Evolutionary conservation across 2,888 invertebrate species (phyloP).

Genomic region (Chloroclystis v-ata): DNA sequence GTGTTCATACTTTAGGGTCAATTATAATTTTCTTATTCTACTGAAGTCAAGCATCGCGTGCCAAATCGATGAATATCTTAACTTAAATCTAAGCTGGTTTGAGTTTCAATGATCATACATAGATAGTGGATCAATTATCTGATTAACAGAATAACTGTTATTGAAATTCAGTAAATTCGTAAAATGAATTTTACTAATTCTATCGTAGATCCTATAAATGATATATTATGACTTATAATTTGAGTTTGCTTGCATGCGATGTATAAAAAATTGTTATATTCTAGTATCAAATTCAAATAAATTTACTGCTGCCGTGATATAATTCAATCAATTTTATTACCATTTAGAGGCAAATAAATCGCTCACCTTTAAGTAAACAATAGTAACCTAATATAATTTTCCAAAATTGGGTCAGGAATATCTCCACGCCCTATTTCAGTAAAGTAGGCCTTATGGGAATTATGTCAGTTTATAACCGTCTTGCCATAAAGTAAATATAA

Average conservation of each 20-base stretch:
- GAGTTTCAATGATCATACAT: conserved; percentile 18
- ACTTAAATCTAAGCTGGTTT: conserved; percentile 11
- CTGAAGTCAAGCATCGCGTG: neutral
- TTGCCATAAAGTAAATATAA: conserved; percentile 9
- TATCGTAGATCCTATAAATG: too few relatives aligned
- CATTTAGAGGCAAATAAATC: too few relatives aligned
- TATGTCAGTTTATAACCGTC: conserved; percentile 9
- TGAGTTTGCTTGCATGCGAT: too few relatives aligned
- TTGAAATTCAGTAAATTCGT: too few relatives aligned
- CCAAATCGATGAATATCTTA: conserved; percentile 12
- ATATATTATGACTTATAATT: too few relatives aligned
- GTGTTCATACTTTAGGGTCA: too few relatives aligned
- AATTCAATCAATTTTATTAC: too few relatives aligned
- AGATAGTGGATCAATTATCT: conserved; percentile 20
- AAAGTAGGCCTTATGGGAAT: conserved; percentile 6
- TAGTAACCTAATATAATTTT: neutral
- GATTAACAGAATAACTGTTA: neutral
- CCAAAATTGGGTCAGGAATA: neutral
- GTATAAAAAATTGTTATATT: too few relatives aligned
- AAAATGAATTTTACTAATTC: too few relatives aligned
- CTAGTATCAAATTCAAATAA: too few relatives aligned
- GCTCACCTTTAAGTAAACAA: neutral
- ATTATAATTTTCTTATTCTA: too few relatives aligned
- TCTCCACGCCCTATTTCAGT: neutral
- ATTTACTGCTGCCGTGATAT: too few relatives aligned